Base-by-base conservation (phyloP, 53 echinoderm and acorn worm species). In the Echinarachnius parma region DNA sequence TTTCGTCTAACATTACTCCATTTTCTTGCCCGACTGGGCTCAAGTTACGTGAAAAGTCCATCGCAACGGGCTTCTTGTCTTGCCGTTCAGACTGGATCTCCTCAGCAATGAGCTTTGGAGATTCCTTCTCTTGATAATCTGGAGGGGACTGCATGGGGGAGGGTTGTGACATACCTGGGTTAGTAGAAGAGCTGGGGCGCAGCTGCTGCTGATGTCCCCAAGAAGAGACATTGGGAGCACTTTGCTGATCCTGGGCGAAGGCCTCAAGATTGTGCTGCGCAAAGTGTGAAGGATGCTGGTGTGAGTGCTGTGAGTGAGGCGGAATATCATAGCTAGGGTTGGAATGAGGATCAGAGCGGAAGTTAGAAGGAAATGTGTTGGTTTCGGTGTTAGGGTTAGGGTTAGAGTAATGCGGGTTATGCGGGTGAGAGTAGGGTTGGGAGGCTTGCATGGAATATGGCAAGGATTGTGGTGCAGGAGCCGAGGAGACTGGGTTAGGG, bases 21-120 rank as follows among this genome's bases (percentile, higher is more conserved):
- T 72, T 72, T 35, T 72, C 74, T 37, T 36, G 32, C 9, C 27
- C 56, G 18, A 72, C 64, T 22, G 82, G 87, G 57, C 87, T 87
- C 13, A 87, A 72, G 57, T 87, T 82, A 34, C 61, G 60, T 45
- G 68, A 64, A 70, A 77, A 87, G 28, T 76, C 81, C 82, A 87
- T 61, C 28, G 59, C 33, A 28, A 87, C 78, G 20, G 87, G 82
- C 22, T 47, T 75, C 19, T 69, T 82, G 39, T 46, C 61, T 2
- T 46, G 57, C 28, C 75, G 65, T 45, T 89, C 89, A 62, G 62
- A 81, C 46, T 84, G 80, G 16, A 76, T 48, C 20, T 48, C 61
- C 14, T 89, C 89, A 18, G 89, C 84, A 27, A 76, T 76, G 55
- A 89, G 69, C 60, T 89, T 89, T 62, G 78, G 58, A 31, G 89